A percentile compares a stretch with the other conserved stretches of the same genome.
Conservation (phyloP, 2,888 invertebrate genomes). For the Callinectes sapidus region DNA sequence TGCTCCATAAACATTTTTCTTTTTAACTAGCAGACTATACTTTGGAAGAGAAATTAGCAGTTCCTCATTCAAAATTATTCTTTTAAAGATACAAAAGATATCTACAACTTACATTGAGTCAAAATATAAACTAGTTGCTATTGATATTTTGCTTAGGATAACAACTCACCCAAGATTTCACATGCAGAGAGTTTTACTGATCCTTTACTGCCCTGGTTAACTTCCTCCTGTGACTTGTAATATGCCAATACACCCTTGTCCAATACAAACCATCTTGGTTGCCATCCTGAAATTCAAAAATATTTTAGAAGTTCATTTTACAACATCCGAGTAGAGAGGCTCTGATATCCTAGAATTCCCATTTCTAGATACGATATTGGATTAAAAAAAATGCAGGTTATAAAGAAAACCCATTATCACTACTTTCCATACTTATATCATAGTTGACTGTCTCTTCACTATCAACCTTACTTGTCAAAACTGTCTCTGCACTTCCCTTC, state of each 20-base stretch:
- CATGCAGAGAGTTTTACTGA: constrained; percentile 88
- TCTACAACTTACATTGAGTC: neutral
- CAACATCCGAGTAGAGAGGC: neutral
- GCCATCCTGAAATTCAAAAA: constrained; percentile 82
- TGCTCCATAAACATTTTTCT: too few relatives aligned
- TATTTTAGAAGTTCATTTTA: neutral
- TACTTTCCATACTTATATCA: too few relatives aligned
- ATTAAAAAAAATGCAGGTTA: neutral
- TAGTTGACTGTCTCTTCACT: too few relatives aligned
- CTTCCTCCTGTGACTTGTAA: constrained; percentile 89
- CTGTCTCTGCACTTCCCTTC: too few relatives aligned
- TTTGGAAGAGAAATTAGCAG: too few relatives aligned
- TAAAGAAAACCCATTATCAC: neutral
- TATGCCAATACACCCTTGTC: constrained; percentile 88
- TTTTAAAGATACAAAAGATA: too few relatives aligned
- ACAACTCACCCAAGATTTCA: constrained; percentile 84
- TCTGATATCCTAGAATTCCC: neutral
- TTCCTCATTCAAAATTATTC: too few relatives aligned
- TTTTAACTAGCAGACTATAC: too few relatives aligned
- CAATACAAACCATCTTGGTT: constrained; percentile 89
- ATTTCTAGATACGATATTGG: neutral
- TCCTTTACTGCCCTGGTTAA: constrained; percentile 88
- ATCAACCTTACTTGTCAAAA: too few relatives aligned
- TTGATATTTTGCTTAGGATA: neutral
- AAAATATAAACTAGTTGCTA: neutral